Base-by-base conservation (phyloP, 2,888 invertebrate species). In the Harpagoxenus sublaevis region DNA sequence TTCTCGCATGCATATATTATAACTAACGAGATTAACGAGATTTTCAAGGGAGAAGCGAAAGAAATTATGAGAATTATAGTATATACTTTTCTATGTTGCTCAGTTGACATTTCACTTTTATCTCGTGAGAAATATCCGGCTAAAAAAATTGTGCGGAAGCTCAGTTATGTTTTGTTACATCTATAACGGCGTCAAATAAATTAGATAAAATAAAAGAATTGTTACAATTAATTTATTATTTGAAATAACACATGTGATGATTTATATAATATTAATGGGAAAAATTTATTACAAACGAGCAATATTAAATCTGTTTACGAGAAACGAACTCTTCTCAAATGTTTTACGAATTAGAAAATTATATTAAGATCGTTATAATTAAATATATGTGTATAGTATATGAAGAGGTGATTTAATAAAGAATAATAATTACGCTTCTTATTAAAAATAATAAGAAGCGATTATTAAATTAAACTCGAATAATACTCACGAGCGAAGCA, bases 1-100 rank as follows among this genome's bases (percentile, higher is more conserved):
- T 89, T 87, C 74, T 82, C 71, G 62, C 60, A 65, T 87, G 78
- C 60, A 68, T 68, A 42, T n/a, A n/a, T n/a, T n/a, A n/a, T 57
- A 57, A 28, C 68, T 48, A 51, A 73, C 39, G 65, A 60, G 60
- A 75, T 77, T 75, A 81, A 74, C 89, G 71, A 84, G 78, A 82
- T 82, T 82, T 82, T 78, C 23, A 62, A 75, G 18, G 51, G 18
- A 42, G 18, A 28, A 31, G 77, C 12, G n/a, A 77, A 82, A 63
- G 51, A 39, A 77, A 77, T 77, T n/a, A 39, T 18, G 18, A 71
- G 60, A 71, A 70, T 66, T 78, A 55, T 35, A 39, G 42, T 39
- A 66, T 39, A 66, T 55, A 66, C 28, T 73, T 35, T 23, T 23
- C 35, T 35, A 48, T 10, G 63, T 57, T 70, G n/a, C 23, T 60